Percentiles rank a stretch among this genome's conserved stretches.
phyloP scores from a whole-genome alignment of 92 coral and sea anemone genomes.

The Porites evermanni region DNA sequence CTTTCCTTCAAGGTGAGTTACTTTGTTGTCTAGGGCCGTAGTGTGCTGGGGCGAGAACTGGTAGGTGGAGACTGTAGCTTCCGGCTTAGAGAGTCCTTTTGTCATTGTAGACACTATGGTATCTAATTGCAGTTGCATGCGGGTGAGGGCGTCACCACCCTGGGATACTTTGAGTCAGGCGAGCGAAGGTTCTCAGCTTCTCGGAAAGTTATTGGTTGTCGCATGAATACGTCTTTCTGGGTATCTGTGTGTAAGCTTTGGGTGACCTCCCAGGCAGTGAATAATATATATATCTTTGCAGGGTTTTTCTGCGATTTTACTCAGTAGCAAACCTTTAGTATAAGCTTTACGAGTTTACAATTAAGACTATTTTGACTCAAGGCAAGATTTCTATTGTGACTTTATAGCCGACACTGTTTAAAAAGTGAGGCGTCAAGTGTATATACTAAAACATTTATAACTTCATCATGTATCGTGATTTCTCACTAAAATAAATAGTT shows the following conservation, averaged over 20 bases:
- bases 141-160: not conserved
- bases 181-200: not conserved
- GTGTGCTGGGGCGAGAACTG: not conserved
- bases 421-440: too few species aligned
- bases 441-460: too few species aligned
- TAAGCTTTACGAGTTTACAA: too few species aligned
- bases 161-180: not conserved
- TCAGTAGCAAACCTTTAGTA: too few species aligned
- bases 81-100: not conserved
- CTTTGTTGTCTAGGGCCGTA: not conserved
- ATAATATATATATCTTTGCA: too few species aligned
- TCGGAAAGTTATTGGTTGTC: not conserved
- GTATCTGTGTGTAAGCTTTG: conserved; percentile 4
- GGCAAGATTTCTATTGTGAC: too few species aligned
- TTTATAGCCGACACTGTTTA: too few species aligned
- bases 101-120: not conserved
- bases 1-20: not conserved
- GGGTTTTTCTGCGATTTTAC: too few species aligned
- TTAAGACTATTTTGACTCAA: too few species aligned
- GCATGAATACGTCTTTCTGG: not conserved
- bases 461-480: too few species aligned
- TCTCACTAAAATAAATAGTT: too few species aligned
- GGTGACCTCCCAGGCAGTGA: not conserved
- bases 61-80: not conserved
- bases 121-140: not conserved